Conservation (phyloP, 2,797 vertebrate species). For the Pseudochaenichthys georgianus region DNA sequence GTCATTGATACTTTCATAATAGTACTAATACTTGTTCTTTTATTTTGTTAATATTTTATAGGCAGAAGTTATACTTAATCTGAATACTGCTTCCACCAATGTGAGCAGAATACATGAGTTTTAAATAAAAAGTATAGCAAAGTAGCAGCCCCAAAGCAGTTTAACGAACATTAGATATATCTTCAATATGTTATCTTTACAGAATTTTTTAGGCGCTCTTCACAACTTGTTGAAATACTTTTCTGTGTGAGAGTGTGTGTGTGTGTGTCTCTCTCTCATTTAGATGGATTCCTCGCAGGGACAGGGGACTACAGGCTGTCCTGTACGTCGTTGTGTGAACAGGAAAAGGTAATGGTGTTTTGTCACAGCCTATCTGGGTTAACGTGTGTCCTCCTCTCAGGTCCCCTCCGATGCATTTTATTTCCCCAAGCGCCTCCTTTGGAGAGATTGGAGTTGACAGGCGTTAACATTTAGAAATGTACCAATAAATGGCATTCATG, state of each 20-base stretch:
- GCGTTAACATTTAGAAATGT: slow-evolving; percentile 91
- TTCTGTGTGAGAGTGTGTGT: slow-evolving; percentile 8
- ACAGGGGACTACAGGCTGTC: slow-evolving; percentile 74
- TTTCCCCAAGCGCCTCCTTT: slow-evolving; percentile 80
- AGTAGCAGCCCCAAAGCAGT: not conserved
- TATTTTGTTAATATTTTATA: not conserved
- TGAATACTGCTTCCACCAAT: not conserved
- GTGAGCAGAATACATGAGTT: not conserved
- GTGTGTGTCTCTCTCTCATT: slow-evolving; percentile 47
- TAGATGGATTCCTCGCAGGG: slow-evolving; percentile 70
- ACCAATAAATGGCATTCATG: slow-evolving; percentile 85
- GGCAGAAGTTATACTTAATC: not conserved
- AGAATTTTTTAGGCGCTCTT: not conserved
- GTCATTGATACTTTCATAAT: not conserved
- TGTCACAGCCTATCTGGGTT: slow-evolving; percentile 86
- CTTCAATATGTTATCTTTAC: not conserved
- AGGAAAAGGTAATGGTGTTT: slow-evolving; percentile 83
- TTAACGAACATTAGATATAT: not conserved
- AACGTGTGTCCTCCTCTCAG: slow-evolving; percentile 80
- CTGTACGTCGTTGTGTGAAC: slow-evolving; percentile 75
- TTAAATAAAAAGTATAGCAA: not conserved
- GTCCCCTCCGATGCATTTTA: slow-evolving; percentile 80
- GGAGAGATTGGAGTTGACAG: slow-evolving; percentile 91
- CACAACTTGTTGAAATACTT: too few species aligned
- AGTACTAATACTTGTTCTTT: not conserved